phyloP scores from a whole-genome alignment of 2,113 vertebrate genomes.

The Dasyornis broadbenti region DNA sequence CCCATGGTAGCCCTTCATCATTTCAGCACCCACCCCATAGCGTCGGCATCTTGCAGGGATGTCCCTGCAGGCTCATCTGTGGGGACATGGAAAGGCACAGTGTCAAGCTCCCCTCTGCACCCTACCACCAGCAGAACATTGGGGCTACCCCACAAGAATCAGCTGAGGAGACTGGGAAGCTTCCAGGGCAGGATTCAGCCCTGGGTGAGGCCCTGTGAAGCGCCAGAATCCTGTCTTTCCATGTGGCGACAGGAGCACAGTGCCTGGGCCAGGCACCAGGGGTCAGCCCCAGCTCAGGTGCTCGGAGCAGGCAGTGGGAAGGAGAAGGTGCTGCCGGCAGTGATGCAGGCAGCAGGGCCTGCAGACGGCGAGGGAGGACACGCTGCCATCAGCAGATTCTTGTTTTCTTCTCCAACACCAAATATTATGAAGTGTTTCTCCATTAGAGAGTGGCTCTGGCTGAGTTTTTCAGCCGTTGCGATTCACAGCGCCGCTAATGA shows the following conservation, averaged over 20 bases:
- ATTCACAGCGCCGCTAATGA: conserved; percentile 25
- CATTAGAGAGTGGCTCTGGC: background rate
- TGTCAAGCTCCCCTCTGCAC: background rate
- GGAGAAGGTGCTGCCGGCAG: background rate
- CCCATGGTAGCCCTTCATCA: conserved; percentile 96
- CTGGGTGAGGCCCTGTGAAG: background rate
- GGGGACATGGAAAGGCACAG: background rate
- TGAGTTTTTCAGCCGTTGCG: background rate
- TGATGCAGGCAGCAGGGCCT: background rate
- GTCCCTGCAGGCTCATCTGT: conserved; percentile 42
- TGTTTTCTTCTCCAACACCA: conserved; percentile 38
- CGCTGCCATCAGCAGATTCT: background rate
- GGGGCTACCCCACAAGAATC: accelerated
- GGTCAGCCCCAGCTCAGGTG: background rate
- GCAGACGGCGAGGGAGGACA: background rate
- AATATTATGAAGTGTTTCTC: conserved; percentile 62
- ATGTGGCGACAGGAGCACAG: accelerated
- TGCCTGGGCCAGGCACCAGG: accelerated
- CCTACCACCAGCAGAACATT: accelerated
- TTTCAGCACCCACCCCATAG: conserved; percentile 69
- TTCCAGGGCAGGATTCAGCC: background rate
- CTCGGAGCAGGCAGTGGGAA: background rate
- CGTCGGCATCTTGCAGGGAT: conserved; percentile 78
- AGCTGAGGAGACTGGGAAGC: background rate
- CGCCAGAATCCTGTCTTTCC: background rate